Conservation (phyloP, 37 sponge, comb jelly and placozoan genomes). For the Haliclona indistincta region DNA sequence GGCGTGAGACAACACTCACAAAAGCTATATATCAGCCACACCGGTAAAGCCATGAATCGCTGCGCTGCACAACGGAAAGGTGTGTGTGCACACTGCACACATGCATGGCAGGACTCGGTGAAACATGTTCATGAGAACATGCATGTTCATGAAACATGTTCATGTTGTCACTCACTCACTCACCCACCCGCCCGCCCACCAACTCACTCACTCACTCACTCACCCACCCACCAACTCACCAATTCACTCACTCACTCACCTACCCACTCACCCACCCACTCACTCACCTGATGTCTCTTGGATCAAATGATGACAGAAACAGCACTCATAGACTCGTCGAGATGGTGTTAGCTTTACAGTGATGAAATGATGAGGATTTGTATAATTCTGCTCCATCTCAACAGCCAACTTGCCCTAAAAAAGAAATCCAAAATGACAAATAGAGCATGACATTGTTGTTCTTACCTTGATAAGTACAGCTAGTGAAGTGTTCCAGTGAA, state of each 20-base stretch:
- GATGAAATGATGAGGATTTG: conserved; percentile 76
- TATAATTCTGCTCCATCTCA: conserved; percentile 44
- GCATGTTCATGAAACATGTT: background rate
- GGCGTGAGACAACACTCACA: no score
- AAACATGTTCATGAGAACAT: background rate
- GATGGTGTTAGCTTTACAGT: background rate
- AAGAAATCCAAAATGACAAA: background rate
- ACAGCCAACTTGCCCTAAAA: conserved; percentile 66
- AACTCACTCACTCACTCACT: no score
- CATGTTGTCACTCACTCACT: no score
- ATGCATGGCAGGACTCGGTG: no score
- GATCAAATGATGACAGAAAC: conserved; percentile 71
- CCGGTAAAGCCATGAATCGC: no score
- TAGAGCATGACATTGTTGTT: background rate
- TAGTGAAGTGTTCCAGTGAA: conserved; percentile 81
- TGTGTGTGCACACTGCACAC: background rate
- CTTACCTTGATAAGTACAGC: conserved; percentile 91
- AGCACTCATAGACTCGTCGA: conserved; percentile 41
- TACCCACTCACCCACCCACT: no score
- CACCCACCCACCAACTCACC: no score
- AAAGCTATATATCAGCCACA: no score
- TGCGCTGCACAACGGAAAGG: no score
- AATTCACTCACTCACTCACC: no score
- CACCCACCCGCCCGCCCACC: no score
- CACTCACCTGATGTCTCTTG: conserved; percentile 27